These are phyloP conservation scores for Excalfactoria chinensis DNA, from an alignment of 2,113 vertebrate genomes.

Conservation along the genomic window DNA sequence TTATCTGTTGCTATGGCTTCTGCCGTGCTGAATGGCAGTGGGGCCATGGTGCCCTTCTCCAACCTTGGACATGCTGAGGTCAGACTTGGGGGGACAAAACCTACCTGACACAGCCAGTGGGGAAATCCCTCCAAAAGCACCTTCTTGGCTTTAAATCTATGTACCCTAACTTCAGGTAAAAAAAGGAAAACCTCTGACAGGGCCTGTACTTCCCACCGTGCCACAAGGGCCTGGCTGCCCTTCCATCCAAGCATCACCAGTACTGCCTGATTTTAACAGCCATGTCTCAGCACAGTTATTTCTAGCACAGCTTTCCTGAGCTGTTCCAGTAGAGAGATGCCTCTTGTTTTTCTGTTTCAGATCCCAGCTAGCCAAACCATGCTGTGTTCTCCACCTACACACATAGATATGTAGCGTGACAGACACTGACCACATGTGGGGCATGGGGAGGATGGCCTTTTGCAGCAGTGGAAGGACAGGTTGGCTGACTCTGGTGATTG, in stretches of 20 bases:
- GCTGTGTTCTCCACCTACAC: not conserved
- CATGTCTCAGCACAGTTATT: constrained; percentile 57
- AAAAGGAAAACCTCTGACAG: not conserved
- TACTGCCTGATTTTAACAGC: constrained; percentile 57
- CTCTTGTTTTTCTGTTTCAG: constrained; percentile 9
- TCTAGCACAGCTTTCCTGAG: constrained; percentile 63
- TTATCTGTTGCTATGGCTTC: constrained; percentile 7
- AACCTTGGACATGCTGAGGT: not conserved
- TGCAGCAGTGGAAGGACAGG: not conserved
- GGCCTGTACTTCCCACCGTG: not conserved
- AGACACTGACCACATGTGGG: not conserved
- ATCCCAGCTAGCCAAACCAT: not conserved
- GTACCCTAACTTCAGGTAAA: not conserved
- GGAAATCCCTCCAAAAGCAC: constrained; percentile 26
- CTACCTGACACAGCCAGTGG: not conserved
- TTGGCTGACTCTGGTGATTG: not conserved
- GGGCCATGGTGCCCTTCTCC: not conserved
- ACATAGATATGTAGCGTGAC: not conserved
- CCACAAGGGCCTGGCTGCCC: constrained; percentile 18
- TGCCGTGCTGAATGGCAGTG: not conserved
- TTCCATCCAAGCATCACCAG: constrained; percentile 6
- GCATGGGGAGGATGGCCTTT: not conserved
- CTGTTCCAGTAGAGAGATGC: not conserved
- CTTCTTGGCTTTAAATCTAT: not conserved
- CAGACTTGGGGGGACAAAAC: not conserved